Conservation (phyloP, 1,140 invertebrate species). For the Brachionus calyciflorus region DNA sequence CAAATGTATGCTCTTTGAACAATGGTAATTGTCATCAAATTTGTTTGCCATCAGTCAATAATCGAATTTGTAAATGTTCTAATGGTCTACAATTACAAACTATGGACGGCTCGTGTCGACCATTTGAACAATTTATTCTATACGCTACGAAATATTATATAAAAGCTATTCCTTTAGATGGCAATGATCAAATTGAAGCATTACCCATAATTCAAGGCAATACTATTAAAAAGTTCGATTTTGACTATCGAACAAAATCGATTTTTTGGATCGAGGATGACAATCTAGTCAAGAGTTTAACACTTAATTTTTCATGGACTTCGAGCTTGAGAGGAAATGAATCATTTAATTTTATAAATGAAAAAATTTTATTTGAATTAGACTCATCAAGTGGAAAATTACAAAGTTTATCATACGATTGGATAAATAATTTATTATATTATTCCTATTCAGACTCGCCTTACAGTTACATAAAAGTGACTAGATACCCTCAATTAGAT, state of each 20-base stretch:
- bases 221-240: conserved; percentile 14
- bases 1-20: neutral
- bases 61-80: conserved; percentile 74
- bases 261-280: conserved; percentile 38
- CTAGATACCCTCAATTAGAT: neutral
- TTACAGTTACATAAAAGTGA: conserved; percentile 23
- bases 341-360: neutral
- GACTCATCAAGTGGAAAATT: neutral
- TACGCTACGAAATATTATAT: neutral
- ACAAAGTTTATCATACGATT: conserved; percentile 18
- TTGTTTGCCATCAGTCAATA: conserved; percentile 73
- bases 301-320: neutral
- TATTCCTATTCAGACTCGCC: neutral
- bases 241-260: conserved; percentile 9
- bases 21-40: conserved; percentile 77
- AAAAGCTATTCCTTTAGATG: neutral
- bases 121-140: conserved; percentile 31
- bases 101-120: conserved; percentile 72
- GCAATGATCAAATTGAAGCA: neutral
- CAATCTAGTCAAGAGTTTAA: neutral
- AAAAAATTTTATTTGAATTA: neutral
- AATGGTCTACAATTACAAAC: conserved; percentile 73
- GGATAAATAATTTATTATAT: conserved; percentile 21
- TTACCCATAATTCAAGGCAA: neutral
- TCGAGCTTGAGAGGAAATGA: neutral